A percentile compares a stretch with the other conserved stretches of the same genome.
Conservation (phyloP, 2,797 vertebrate genomes). For the Enteromius argenteus region DNA sequence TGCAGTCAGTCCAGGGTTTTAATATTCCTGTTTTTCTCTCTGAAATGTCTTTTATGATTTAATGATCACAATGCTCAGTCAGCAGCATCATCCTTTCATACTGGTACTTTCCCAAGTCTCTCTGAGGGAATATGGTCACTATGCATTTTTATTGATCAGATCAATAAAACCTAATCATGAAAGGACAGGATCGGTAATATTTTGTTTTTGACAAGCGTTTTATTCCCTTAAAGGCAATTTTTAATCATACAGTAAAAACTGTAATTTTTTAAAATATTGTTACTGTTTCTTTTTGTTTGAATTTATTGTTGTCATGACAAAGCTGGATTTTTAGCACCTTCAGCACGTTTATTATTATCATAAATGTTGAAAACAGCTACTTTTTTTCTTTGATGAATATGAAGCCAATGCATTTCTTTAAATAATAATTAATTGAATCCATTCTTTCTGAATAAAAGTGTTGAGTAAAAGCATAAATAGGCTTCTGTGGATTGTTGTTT, state of each 20-base stretch:
- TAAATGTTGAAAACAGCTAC: background rate
- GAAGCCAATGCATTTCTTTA: background rate
- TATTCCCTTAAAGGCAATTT: background rate
- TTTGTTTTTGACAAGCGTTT: background rate
- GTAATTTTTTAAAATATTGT: background rate
- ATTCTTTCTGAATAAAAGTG: too few species aligned
- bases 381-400: background rate
- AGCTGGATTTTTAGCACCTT: background rate
- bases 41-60: constrained; percentile 17
- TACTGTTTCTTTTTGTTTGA: background rate
- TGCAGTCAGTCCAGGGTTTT: constrained; percentile 16
- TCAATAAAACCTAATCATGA: background rate
- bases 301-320: background rate
- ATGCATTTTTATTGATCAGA: background rate
- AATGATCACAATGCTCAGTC: constrained; percentile 12
- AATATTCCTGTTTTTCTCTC: constrained; percentile 1
- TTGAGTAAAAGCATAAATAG: background rate
- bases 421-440: background rate
- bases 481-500: background rate
- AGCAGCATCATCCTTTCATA: constrained; percentile 6
- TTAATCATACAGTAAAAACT: background rate
- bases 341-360: background rate
- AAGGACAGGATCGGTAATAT: background rate
- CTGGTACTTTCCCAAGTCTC: background rate
- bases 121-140: background rate